Conservation (phyloP, 2,888 invertebrate species). For the Drosophila nr. fundita region DNA sequence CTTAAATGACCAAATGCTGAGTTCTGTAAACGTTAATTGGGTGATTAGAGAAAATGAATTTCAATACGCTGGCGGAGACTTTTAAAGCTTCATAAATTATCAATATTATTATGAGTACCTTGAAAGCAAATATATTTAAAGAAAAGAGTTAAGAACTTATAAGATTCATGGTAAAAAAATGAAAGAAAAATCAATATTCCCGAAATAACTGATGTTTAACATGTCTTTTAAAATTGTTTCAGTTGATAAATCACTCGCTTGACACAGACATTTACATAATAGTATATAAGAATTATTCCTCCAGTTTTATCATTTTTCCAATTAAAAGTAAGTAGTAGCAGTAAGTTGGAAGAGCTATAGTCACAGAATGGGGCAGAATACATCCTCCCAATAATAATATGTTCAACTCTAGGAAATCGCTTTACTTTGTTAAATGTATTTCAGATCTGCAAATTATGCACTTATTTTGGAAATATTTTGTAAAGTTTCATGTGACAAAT, state of each 20-base stretch:
- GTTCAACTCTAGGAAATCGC: background rate
- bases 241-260: background rate
- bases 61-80: background rate
- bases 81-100: background rate
- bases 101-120: background rate
- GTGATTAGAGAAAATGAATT: slow-evolving; percentile 54
- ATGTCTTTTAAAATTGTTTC: background rate
- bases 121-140: background rate
- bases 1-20: slow-evolving; percentile 41
- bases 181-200: background rate
- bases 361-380: background rate
- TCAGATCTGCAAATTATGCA: background rate
- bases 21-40: slow-evolving; percentile 57
- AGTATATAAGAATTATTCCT: background rate
- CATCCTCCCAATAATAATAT: background rate
- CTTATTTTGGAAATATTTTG: background rate
- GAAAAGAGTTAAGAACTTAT: background rate
- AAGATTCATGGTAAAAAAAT: background rate
- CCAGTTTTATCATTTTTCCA: background rate
- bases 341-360: background rate
- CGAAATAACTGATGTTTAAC: background rate
- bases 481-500: background rate
- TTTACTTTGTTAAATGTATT: background rate
- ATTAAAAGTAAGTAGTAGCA: background rate
- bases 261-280: background rate